Percentiles rank a stretch among this genome's conserved stretches.
Evolutionary conservation across 1,140 invertebrate genomes (phyloP).

Genomic region (Dufourea novaeangliae): DNA sequence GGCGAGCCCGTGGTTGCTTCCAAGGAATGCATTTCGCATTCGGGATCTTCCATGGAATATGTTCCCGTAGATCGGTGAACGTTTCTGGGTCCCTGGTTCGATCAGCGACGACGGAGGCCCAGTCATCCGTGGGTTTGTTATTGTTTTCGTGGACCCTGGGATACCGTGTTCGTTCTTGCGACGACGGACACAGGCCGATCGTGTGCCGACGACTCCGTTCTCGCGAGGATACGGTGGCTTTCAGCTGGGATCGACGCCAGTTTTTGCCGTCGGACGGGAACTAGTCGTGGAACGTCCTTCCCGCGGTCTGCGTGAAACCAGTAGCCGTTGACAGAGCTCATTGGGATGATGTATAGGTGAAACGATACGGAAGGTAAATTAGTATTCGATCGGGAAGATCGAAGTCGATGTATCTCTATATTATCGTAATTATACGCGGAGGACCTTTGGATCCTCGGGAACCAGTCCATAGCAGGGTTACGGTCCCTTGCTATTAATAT

Average conservation of each 20-base stretch:
- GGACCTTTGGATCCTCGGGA: not conserved
- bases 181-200: constrained; percentile 3
- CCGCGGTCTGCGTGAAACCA: constrained; percentile 28
- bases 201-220: constrained; percentile 4
- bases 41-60: constrained; percentile 77
- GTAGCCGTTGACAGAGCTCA: constrained; percentile 30
- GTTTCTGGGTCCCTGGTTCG: constrained; percentile 14
- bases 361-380: constrained; percentile 26
- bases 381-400: constrained; percentile 23
- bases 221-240: not conserved
- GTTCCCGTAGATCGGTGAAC: constrained; percentile 49
- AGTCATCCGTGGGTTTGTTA: constrained; percentile 66
- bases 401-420: constrained; percentile 29
- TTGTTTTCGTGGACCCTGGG: constrained; percentile 66
- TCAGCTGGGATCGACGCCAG: too few species aligned
- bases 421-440: constrained; percentile 40
- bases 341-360: constrained; percentile 29
- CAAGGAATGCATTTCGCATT: constrained; percentile 79
- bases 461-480: constrained; percentile 20
- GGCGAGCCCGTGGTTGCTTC: constrained; percentile 66
- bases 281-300: constrained; percentile 17
- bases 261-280: too few species aligned
- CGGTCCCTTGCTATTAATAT: not conserved
- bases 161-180: constrained; percentile 39
- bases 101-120: constrained; percentile 30